A percentile compares a stretch with the other conserved stretches of the same genome.
These are phyloP conservation scores for Aricia artaxerxes DNA, from an alignment of 2,888 invertebrate genomes.

Conservation along the genomic window DNA sequence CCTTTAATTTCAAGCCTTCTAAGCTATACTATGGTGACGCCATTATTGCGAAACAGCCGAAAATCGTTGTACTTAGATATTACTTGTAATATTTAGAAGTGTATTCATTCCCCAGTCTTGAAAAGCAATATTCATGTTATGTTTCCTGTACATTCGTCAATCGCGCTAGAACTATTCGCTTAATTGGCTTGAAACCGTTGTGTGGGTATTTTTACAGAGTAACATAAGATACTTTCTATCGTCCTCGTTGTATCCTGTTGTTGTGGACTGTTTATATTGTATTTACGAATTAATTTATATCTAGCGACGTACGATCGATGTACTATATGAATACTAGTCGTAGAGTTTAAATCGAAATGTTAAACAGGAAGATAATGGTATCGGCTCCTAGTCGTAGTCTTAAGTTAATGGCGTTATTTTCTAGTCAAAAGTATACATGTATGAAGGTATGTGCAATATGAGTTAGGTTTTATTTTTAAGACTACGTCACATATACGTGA, in stretches of 20 bases:
- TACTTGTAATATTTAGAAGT: no score
- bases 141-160: background rate
- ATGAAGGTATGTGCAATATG: background rate
- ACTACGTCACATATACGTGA: background rate
- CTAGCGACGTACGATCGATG: slow-evolving; percentile 52
- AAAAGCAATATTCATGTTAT: background rate
- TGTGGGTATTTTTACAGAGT: slow-evolving; percentile 17
- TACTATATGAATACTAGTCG: slow-evolving; percentile 56
- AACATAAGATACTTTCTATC: slow-evolving; percentile 41
- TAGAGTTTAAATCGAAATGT: slow-evolving; percentile 56
- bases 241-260: slow-evolving; percentile 66
- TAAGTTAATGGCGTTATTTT: background rate
- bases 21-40: no score
- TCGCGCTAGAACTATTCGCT: background rate
- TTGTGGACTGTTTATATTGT: slow-evolving; percentile 73
- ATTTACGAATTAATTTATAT: slow-evolving; percentile 63
- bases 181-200: slow-evolving; percentile 10
- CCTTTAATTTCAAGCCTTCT: no score
- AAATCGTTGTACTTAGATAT: no score
- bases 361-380: slow-evolving; percentile 67
- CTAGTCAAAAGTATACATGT: background rate
- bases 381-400: slow-evolving; percentile 27
- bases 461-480: background rate
- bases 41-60: no score
- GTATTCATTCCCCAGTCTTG: background rate